A percentile compares a stretch with the other conserved stretches of the same genome.
Evolutionary conservation across 1,140 invertebrate genomes (phyloP).

Genomic region (Lordiphosa mommai): DNA sequence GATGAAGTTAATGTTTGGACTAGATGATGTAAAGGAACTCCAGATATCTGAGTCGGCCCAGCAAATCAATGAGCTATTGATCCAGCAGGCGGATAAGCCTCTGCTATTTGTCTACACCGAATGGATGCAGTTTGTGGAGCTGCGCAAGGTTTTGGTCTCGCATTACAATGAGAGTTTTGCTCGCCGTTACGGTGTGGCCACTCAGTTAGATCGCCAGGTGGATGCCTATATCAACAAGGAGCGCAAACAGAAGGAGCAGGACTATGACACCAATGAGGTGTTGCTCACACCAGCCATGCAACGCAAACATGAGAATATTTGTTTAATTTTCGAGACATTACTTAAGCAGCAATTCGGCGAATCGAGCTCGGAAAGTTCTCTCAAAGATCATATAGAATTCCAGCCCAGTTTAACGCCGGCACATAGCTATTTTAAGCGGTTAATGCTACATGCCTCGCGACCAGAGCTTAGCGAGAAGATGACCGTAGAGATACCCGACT

Average conservation of each 20-base stretch:
- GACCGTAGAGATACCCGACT: conserved; percentile 41
- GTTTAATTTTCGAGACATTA: conserved; percentile 41
- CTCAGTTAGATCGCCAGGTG: conserved; percentile 23
- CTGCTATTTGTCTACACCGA: conserved; percentile 83
- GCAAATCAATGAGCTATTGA: conserved; percentile 75
- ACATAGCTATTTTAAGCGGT: conserved; percentile 62
- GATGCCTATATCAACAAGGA: conserved; percentile 49
- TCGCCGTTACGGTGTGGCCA: conserved; percentile 34
- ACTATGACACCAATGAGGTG: conserved; percentile 15
- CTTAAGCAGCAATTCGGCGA: conserved; percentile 44
- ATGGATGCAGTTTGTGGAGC: conserved; percentile 84
- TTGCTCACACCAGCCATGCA: conserved; percentile 22
- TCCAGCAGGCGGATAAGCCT: background rate
- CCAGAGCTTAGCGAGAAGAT: conserved; percentile 7
- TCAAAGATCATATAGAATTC: conserved; percentile 50
- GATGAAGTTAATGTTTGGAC: conserved; percentile 83
- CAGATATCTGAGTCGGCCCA: conserved; percentile 81
- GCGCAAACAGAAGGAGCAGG: conserved; percentile 39
- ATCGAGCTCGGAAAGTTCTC: conserved; percentile 3
- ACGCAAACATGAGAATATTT: conserved; percentile 46
- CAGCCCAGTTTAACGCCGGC: conserved; percentile 61
- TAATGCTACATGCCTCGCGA: conserved; percentile 33
- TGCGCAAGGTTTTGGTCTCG: conserved; percentile 81
- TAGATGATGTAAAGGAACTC: conserved; percentile 84
- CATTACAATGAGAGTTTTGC: conserved; percentile 82